Percentiles rank a stretch among this genome's conserved stretches.
These are phyloP conservation scores for Cyclophora punctaria DNA, from an alignment of 2,888 invertebrate genomes.

Conservation along the genomic window DNA sequence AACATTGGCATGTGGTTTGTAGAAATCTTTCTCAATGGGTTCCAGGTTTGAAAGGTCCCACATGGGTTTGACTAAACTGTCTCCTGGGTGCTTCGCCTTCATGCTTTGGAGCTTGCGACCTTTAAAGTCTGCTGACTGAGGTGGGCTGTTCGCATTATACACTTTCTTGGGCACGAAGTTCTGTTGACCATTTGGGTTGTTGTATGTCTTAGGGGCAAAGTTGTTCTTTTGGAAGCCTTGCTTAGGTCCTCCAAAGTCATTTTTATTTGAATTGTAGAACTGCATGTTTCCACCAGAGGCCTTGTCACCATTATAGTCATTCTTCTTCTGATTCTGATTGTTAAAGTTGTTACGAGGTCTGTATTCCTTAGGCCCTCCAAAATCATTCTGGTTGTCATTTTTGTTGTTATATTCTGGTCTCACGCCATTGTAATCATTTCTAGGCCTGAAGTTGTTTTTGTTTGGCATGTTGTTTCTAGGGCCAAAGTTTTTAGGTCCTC, in stretches of 20 bases:
- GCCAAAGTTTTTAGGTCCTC: conserved; percentile 67
- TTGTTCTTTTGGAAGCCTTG: conserved; percentile 55
- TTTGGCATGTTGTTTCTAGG: conserved; percentile 60
- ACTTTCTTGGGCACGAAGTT: conserved; percentile 54
- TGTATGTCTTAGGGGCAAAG: conserved; percentile 56
- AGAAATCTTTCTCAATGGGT: conserved; percentile 94
- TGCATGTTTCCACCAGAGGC: conserved; percentile 53
- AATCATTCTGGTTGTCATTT: conserved; percentile 57
- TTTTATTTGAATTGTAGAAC: conserved; percentile 55
- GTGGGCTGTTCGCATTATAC: conserved; percentile 47
- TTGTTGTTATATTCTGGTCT: conserved; percentile 64
- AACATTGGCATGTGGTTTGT: conserved; percentile 86
- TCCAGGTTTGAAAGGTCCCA: conserved; percentile 87
- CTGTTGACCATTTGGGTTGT: conserved; percentile 46
- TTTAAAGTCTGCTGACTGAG: conserved; percentile 51
- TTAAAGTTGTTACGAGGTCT: conserved; percentile 62
- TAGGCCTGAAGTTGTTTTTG: conserved; percentile 63
- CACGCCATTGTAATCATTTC: conserved; percentile 59
- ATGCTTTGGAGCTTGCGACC: conserved; percentile 76
- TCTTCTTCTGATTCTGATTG: conserved; percentile 49
- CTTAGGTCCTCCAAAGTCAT: conserved; percentile 69
- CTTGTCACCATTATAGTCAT: conserved; percentile 56
- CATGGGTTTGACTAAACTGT: conserved; percentile 83
- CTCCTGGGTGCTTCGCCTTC: conserved; percentile 82
- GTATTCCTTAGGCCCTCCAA: conserved; percentile 66